Evolutionary conservation across 2,797 vertebrate species (phyloP).

Genomic region (Labeo calbasu): DNA sequence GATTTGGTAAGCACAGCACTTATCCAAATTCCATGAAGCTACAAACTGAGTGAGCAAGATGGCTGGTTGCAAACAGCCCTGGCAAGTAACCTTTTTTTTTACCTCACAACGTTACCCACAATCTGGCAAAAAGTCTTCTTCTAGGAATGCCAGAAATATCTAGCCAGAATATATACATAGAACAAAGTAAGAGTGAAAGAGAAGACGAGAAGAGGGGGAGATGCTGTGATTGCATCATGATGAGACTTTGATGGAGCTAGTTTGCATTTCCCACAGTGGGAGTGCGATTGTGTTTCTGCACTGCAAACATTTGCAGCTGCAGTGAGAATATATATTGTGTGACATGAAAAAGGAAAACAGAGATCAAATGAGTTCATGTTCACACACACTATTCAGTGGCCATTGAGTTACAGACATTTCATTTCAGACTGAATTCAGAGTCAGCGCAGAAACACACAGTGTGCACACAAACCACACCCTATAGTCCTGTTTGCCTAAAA

Average conservation of each 20-base stretch:
- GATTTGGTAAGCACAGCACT: slow-evolving; percentile 48
- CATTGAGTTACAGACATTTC: not conserved
- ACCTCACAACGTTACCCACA: not conserved
- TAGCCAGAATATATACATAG: not conserved
- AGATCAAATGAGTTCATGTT: slow-evolving; percentile 18
- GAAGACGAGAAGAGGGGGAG: not conserved
- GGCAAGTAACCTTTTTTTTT: not conserved
- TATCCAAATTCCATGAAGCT: slow-evolving; percentile 53
- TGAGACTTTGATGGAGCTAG: slow-evolving; percentile 21
- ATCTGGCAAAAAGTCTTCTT: no score
- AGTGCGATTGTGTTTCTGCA: slow-evolving; percentile 8
- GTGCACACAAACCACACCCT: slow-evolving; percentile 25
- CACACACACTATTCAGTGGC: not conserved
- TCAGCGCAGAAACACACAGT: slow-evolving; percentile 8
- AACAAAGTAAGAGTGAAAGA: not conserved
- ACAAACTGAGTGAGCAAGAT: not conserved
- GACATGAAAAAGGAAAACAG: not conserved
- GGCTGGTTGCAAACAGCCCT: not conserved
- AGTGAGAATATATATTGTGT: not conserved
- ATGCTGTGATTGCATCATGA: not conserved
- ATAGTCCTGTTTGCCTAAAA: not conserved
- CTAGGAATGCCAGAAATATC: not conserved
- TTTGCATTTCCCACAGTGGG: slow-evolving; percentile 41
- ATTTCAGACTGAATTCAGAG: not conserved
- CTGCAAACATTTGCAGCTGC: slow-evolving; percentile 31